Conservation (phyloP, 2,888 invertebrate genomes). For the Drosophila limbata region DNA sequence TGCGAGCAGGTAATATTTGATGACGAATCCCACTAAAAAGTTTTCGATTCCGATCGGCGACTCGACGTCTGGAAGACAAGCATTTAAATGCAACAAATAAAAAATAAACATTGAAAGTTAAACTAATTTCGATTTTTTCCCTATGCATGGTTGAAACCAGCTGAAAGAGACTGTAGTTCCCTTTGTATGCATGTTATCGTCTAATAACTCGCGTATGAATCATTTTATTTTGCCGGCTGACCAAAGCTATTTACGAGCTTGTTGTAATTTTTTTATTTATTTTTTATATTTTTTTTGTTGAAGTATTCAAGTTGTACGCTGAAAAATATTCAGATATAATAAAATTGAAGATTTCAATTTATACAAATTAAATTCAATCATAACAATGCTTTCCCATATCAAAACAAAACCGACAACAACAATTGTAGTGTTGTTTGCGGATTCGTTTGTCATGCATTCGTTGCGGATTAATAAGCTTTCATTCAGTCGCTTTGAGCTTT, state of each 20-base stretch:
- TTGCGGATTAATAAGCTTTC: constrained; percentile 11
- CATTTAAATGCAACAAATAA: not conserved
- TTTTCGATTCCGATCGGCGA: not conserved
- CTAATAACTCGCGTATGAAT: constrained; percentile 23
- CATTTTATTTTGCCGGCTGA: constrained; percentile 27
- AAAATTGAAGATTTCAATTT: constrained; percentile 52
- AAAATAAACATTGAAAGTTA: not conserved
- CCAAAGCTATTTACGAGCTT: constrained; percentile 8
- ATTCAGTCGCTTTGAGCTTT: constrained; percentile 6
- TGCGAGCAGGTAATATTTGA: not conserved
- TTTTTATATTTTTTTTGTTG: constrained; percentile 9
- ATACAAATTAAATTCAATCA: constrained; percentile 58
- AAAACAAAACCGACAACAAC: constrained; percentile 3
- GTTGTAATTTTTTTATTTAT: constrained; percentile 12
- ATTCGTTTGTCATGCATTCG: constrained; percentile 2
- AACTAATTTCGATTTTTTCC: not conserved
- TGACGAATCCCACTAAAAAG: not conserved
- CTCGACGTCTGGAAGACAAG: not conserved
- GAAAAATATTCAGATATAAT: constrained; percentile 31
- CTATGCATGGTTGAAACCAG: not conserved
- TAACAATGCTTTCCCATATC: constrained; percentile 12
- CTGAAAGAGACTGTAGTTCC: not conserved
- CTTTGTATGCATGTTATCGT: constrained; percentile 4
- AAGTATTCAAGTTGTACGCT: constrained; percentile 16
- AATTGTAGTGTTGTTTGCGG: constrained; percentile 4